Evolutionary conservation across 2,797 vertebrate genomes (phyloP).

Genomic region (Cossypha heuglini): DNA sequence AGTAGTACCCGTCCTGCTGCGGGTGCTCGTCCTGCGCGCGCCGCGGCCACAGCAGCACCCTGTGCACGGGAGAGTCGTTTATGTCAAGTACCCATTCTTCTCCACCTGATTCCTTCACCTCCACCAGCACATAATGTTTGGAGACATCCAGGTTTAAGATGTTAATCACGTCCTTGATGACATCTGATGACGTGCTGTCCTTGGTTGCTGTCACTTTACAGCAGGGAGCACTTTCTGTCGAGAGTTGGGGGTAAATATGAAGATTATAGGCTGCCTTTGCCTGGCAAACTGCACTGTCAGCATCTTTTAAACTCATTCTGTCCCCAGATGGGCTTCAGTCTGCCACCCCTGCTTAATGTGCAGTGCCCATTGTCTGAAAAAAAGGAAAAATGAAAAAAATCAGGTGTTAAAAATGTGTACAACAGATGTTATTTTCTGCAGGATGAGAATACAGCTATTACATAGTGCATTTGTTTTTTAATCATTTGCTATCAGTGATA

Average conservation of each 20-base stretch:
- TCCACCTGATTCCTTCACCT: slow-evolving; percentile 95
- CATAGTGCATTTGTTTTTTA: background rate
- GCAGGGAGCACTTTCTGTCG: slow-evolving; percentile 76
- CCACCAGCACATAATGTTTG: slow-evolving; percentile 88
- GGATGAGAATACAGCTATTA: background rate
- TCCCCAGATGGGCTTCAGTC: slow-evolving; percentile 84
- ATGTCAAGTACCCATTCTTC: slow-evolving; percentile 96
- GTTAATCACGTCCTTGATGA: slow-evolving; percentile 75
- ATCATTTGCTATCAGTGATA: background rate
- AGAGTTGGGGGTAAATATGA: slow-evolving; percentile 92
- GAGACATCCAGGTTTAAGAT: slow-evolving; percentile 82
- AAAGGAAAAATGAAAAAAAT: background rate
- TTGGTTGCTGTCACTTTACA: slow-evolving; percentile 88
- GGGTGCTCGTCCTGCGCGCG: slow-evolving; percentile 91
- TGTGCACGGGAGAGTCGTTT: slow-evolving; percentile 90
- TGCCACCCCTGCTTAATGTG: slow-evolving; percentile 77
- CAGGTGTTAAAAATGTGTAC: background rate
- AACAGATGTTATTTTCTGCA: background rate
- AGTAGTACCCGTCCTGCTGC: slow-evolving; percentile 90
- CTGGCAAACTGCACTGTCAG: slow-evolving; percentile 77
- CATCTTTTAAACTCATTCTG: slow-evolving; percentile 96
- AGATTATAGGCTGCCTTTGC: slow-evolving; percentile 85
- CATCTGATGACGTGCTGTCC: slow-evolving; percentile 85
- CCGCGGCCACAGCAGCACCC: slow-evolving; percentile 93
- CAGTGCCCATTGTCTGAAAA: slow-evolving; percentile 80